A percentile compares a stretch with the other conserved stretches of the same genome.
These are phyloP conservation scores for Cinclus cinclus DNA, from an alignment of 2,113 vertebrate species.

Conservation along the genomic window DNA sequence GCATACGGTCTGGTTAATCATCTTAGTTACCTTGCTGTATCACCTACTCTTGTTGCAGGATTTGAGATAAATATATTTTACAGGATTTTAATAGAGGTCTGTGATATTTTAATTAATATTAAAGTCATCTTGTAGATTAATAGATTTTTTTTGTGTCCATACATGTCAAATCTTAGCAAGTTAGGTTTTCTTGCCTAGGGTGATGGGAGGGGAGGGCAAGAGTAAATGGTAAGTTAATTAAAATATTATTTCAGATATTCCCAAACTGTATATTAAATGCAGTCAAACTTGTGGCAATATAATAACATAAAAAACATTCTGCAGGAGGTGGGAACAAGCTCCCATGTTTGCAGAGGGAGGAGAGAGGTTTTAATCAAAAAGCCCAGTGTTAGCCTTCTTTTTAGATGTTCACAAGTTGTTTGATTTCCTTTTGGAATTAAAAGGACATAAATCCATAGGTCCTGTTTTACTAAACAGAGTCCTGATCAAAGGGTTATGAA, in stretches of 20 bases:
- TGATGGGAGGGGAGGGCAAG: not conserved
- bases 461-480: not conserved
- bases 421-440: not conserved
- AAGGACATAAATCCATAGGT: not conserved
- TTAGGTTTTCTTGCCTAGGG: not conserved
- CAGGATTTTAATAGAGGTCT: not conserved
- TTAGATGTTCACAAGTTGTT: not conserved
- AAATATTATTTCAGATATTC: not conserved
- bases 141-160: not conserved
- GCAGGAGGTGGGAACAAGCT: not conserved
- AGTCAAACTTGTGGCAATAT: not conserved
- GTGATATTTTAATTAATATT: not conserved
- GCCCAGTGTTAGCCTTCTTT: not conserved
- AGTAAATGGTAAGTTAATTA: not conserved
- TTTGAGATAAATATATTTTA: not conserved
- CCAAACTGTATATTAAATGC: not conserved
- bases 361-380: not conserved
- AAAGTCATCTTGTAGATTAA: not conserved
- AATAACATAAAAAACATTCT: not conserved
- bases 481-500: not conserved
- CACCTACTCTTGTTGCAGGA: not conserved
- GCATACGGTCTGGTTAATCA: not conserved
- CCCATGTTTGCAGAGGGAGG: not conserved
- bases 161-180: not conserved
- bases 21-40: not conserved